Base-by-base conservation (phyloP, 1,140 invertebrate species). In the Adelges cooleyi region DNA sequence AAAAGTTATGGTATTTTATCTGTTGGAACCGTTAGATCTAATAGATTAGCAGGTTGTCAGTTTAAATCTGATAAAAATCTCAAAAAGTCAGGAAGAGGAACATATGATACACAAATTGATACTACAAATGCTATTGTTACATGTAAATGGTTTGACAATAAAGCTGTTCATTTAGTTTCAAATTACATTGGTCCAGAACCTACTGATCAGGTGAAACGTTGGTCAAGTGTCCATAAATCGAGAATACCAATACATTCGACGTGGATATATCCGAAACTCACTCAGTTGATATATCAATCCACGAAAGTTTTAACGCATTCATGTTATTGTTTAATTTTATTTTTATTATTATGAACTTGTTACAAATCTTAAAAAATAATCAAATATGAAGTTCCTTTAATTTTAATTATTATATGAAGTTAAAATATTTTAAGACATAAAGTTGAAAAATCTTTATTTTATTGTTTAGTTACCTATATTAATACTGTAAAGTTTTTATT, bases 131-230 rank as follows among this genome's bases (percentile, higher is more conserved):
- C 62, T 17, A 42, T 68, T 38, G 27, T 68, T 29, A 38, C 44
- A 25, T 53, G 49, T 17, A 68, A 68, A 38, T 69, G 68, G 67
- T 33, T 54, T 27, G 68, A 69, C 40, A 67, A 68, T 27, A 52
- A 48, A 38, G 15, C 38, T 46, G 68, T 69, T 1, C 23, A 46
- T 59, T 48, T 67, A 11, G 18, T 46, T 9, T 67, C 68, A 9
- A 68, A 50, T 46, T 68, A 18, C 66, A 44, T 56, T 22, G 67
- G 51, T 40, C 25, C 27, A 20, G 65, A 67, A 33, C 66, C 67
- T 18, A 18, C 46, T 27, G 68, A 68, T 52, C 27, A 54, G 18
- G 62, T 68, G 2, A 38, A 66, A 18, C 17, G 68, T 15, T 69
- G 53, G 50, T 54, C 49, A 5, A 38, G 51, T 18, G 62, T 25